Percentiles rank a stretch among this genome's conserved stretches.
Conservation (phyloP, 2,113 vertebrate species). For the Brachypteracias leptosomus region DNA sequence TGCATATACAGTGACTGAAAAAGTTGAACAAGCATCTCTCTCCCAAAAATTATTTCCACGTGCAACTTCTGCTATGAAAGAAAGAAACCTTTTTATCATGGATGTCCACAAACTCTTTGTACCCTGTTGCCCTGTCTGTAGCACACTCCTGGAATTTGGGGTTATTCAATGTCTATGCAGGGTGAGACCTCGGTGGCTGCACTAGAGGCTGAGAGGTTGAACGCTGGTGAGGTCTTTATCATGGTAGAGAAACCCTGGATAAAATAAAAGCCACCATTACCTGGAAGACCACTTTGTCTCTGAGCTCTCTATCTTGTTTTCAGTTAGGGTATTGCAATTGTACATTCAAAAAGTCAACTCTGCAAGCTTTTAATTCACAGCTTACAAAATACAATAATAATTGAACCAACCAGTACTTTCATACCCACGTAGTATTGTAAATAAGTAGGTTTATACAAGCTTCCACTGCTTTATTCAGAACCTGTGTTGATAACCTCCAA, state of each 20-base stretch:
- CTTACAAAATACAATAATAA: background rate
- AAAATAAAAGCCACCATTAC: background rate
- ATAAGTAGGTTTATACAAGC: background rate
- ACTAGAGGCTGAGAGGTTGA: background rate
- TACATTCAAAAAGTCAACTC: background rate
- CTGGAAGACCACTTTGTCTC: background rate
- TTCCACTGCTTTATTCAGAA: background rate
- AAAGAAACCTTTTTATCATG: background rate
- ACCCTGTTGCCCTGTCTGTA: background rate
- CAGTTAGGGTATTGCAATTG: background rate
- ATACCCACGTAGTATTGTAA: background rate
- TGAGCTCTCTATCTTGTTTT: background rate
- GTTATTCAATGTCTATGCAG: background rate
- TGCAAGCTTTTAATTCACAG: background rate
- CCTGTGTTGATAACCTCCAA: background rate
- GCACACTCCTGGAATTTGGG: background rate
- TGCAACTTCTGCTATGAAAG: background rate
- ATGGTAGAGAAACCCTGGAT: background rate
- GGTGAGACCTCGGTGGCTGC: background rate
- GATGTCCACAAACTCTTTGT: background rate
- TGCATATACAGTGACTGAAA: background rate
- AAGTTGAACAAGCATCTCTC: background rate
- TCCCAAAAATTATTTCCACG: background rate
- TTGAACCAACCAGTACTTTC: background rate
- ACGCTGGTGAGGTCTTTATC: background rate